Percentiles rank a stretch among this genome's conserved stretches.
phyloP scores from a whole-genome alignment of 2,888 invertebrate species.

The Schrankia costaestrigalis region DNA sequence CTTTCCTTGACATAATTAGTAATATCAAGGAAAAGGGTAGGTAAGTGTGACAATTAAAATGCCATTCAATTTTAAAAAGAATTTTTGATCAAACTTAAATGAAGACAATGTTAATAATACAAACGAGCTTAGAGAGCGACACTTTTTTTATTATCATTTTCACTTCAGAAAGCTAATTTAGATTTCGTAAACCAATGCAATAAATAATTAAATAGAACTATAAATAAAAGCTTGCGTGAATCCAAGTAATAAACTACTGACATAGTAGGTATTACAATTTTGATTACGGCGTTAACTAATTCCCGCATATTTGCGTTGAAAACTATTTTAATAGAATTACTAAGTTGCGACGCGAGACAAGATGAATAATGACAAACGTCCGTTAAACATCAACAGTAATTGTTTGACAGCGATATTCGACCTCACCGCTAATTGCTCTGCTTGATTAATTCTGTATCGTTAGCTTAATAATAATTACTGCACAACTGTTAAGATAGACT shows the following conservation, averaged over 20 bases:
- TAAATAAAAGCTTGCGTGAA: slow-evolving; percentile 14
- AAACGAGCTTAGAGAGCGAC: too few relatives aligned
- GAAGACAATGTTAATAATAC: too few relatives aligned
- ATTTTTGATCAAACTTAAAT: too few relatives aligned
- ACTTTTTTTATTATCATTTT: too few relatives aligned
- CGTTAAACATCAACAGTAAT: slow-evolving; percentile 57
- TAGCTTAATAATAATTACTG: slow-evolving; percentile 26
- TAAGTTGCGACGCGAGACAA: slow-evolving; percentile 32
- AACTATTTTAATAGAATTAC: slow-evolving; percentile 36
- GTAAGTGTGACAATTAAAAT: too few relatives aligned
- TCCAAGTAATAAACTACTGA: slow-evolving; percentile 8
- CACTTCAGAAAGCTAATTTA: too few relatives aligned
- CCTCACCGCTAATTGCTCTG: slow-evolving; percentile 40
- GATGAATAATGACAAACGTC: slow-evolving; percentile 53
- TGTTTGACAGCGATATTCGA: slow-evolving; percentile 56
- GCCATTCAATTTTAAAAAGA: too few relatives aligned
- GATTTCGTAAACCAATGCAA: not conserved
- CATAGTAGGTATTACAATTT: slow-evolving; percentile 6
- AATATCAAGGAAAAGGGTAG: too few relatives aligned
- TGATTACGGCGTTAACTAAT: slow-evolving; percentile 18
- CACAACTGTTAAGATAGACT: slow-evolving; percentile 12
- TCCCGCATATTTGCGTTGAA: slow-evolving; percentile 24
- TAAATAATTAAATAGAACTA: not conserved
- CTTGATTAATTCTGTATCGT: slow-evolving; percentile 41
- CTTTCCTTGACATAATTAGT: too few relatives aligned